These are phyloP conservation scores for Adelges cooleyi DNA, from an alignment of 1,140 invertebrate genomes.

Conservation along the genomic window DNA sequence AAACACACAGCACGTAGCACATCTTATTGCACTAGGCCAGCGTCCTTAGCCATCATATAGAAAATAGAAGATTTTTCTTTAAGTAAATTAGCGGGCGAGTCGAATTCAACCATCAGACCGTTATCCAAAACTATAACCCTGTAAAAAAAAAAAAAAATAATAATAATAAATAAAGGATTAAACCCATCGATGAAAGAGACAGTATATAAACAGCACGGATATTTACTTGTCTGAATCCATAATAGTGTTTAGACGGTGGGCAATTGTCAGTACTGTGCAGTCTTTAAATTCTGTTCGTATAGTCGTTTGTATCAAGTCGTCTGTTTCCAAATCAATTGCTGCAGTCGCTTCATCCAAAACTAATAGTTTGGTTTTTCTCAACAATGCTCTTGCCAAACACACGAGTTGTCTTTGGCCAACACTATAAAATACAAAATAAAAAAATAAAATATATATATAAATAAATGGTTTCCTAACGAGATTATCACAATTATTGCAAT, in stretches of 20 bases:
- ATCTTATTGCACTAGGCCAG: constrained; percentile 48
- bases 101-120: constrained; percentile 70
- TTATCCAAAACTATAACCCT: constrained; percentile 84
- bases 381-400: constrained; percentile 73
- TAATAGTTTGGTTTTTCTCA: constrained; percentile 82
- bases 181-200: no score
- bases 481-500: no score
- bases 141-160: constrained; percentile 34
- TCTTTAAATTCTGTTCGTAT: constrained; percentile 77
- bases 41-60: constrained; percentile 87
- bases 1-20: not conserved
- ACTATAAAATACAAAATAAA: constrained; percentile 35
- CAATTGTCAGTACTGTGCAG: constrained; percentile 87
- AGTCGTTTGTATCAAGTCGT: constrained; percentile 79
- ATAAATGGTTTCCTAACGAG: no score
- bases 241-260: constrained; percentile 88
- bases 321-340: constrained; percentile 83
- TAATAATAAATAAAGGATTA: not conserved
- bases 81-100: constrained; percentile 61
- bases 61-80: constrained; percentile 68
- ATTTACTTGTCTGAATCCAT: constrained; percentile 67
- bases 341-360: constrained; percentile 88
- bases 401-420: constrained; percentile 80
- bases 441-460: no score
- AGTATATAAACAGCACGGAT: no score